Evolutionary conservation across 2,888 invertebrate species (phyloP).

Genomic region (Tanypteryx hageni): DNA sequence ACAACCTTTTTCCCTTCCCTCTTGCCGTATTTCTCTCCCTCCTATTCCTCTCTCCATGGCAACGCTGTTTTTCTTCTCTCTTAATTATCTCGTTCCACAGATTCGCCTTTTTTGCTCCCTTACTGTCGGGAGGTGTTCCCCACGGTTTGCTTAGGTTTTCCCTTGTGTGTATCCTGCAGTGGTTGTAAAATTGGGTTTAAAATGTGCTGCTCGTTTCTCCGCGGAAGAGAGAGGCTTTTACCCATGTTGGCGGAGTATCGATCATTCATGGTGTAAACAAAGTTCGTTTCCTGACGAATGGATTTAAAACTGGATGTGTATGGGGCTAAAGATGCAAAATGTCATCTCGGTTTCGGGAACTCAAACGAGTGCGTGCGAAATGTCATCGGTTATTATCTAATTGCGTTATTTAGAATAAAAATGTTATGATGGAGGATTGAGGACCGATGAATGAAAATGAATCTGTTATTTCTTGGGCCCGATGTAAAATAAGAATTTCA

Average conservation of each 20-base stretch:
- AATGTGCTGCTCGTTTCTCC: conserved; percentile 1
- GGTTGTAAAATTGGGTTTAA: conserved; percentile 35
- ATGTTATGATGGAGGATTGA: too few species aligned
- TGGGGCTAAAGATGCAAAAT: too few species aligned
- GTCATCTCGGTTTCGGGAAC: too few species aligned
- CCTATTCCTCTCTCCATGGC: conserved; percentile 1
- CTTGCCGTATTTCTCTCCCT: neutral
- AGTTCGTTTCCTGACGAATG: neutral
- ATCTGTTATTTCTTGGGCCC: too few species aligned
- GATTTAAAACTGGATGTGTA: too few species aligned
- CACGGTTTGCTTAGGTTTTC: conserved; percentile 25
- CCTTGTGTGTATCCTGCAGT: neutral
- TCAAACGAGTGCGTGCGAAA: too few species aligned
- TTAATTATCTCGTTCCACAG: conserved; percentile 24
- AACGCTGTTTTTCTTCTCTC: conserved; percentile 32
- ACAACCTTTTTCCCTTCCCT: neutral
- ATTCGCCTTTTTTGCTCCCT: neutral
- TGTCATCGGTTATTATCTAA: too few species aligned
- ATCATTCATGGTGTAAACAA: conserved; percentile 32
- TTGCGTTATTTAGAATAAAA: too few species aligned
- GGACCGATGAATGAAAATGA: too few species aligned
- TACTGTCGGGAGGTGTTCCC: neutral
- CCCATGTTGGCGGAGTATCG: neutral
- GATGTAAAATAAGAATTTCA: too few species aligned
- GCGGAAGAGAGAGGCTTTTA: neutral